Percentiles rank a stretch among this genome's conserved stretches.
Evolutionary conservation across 1,140 invertebrate species (phyloP).

Genomic region (Yoshiicerus persimilis): DNA sequence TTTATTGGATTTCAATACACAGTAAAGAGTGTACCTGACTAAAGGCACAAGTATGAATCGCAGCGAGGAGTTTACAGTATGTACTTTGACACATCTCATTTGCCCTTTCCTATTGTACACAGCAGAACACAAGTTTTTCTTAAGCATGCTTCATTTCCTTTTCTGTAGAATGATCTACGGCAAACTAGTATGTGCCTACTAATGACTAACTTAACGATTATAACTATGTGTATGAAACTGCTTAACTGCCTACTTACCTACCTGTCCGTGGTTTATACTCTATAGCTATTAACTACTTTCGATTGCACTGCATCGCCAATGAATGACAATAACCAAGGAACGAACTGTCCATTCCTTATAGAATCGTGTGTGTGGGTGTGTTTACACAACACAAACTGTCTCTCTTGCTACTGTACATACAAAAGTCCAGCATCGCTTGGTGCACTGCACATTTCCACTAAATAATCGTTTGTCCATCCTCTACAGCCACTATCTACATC

Average conservation of each 20-base stretch:
- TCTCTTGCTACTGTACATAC: neutral
- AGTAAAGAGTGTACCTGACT: neutral
- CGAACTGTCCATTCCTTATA: neutral
- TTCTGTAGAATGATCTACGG: neutral
- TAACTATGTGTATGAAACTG: neutral
- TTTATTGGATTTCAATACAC: neutral
- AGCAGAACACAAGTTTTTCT: neutral
- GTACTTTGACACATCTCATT: neutral
- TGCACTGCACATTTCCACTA: neutral
- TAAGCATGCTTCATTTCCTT: neutral
- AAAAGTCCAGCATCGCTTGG: neutral
- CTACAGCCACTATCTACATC: no score
- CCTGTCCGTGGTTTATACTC: neutral
- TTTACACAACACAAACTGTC: neutral
- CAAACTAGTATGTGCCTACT: neutral
- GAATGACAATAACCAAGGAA: neutral
- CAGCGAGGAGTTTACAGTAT: no score
- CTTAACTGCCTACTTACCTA: neutral
- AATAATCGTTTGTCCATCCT: neutral
- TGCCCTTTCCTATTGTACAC: neutral
- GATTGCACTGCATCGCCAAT: neutral
- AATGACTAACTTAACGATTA: neutral
- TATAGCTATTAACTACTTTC: neutral
- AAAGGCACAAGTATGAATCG: neutral
- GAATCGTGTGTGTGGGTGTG: neutral